A percentile compares a stretch with the other conserved stretches of the same genome.
Evolutionary conservation across 1,140 invertebrate genomes (phyloP).

Genomic region (Drosophila leontia): DNA sequence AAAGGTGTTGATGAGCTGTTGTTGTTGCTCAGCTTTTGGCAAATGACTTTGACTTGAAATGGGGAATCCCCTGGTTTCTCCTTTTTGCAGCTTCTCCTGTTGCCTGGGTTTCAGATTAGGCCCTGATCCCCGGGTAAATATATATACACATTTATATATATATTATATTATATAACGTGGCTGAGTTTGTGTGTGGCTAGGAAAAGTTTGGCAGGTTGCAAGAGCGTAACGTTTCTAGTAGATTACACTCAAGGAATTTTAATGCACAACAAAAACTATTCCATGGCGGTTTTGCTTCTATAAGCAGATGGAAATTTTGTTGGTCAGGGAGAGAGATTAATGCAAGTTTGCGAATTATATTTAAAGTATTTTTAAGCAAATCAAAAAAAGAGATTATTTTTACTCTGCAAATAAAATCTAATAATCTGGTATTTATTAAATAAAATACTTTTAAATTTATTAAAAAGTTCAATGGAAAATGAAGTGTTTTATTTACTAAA

Average conservation of each 20-base stretch:
- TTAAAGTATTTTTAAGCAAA: constrained; percentile 13
- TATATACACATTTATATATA: background rate
- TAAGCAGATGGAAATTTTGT: constrained; percentile 24
- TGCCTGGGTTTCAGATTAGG: constrained; percentile 45
- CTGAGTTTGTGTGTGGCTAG: constrained; percentile 14
- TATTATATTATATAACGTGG: background rate
- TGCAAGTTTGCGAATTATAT: constrained; percentile 31
- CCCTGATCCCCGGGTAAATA: constrained; percentile 20
- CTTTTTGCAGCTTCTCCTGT: constrained; percentile 15
- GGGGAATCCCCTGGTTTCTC: constrained; percentile 30
- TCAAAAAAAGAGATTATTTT: background rate
- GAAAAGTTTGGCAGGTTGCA: constrained; percentile 57
- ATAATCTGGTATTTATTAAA: too few relatives aligned
- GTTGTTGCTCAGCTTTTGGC: constrained; percentile 60
- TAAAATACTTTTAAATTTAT: too few relatives aligned
- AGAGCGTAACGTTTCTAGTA: constrained; percentile 48
- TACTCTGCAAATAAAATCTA: background rate
- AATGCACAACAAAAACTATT: constrained; percentile 54
- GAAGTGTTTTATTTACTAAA: background rate
- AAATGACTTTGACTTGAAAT: constrained; percentile 69
- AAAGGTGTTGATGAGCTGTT: constrained; percentile 81
- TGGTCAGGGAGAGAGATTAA: constrained; percentile 19
- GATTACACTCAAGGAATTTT: constrained; percentile 54
- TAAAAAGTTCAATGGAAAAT: too few relatives aligned
- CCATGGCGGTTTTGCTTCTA: constrained; percentile 31